Evolutionary conservation across 1,140 invertebrate genomes (phyloP), one percentile per base, ranked within the genome.

Genomic region (Thalassaphorura encarpata): DNA sequence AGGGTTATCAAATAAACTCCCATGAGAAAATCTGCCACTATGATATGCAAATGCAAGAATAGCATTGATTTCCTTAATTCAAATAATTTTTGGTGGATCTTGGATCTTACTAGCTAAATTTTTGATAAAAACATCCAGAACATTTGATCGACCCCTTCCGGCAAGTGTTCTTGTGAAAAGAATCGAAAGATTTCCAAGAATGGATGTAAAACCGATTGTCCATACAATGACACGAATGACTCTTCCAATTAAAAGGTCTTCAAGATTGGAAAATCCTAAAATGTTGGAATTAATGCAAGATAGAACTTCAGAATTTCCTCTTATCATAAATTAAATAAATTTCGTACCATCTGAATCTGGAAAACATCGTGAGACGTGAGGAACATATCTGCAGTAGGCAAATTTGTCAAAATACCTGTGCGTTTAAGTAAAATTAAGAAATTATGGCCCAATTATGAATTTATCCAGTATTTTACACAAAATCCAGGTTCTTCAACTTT

Each of bases 1-100:
- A 89, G 83, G 45, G 81, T 74, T 15, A 84, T 67, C 52, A 89
- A 72, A 69, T 89, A 89, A 42, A 87, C 67, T 1, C 84, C 86
- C 83, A 88, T 87, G 18, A 88, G 68, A 61, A 86, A 74, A 70
- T 89, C 86, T 5, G 85, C 80, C n/a, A 81, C 75, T 78, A 64
- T 21, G 69, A 65, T 28, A 41, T n/a, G 16, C 15, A 19, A 0
- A 23, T 15, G n/a, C 51, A 11, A 41, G 31, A 50, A 16, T 40
- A 11, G 19, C 13, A 39, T 46, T 49, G 19, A n/a, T 19, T 49
- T n/a, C n/a, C n/a, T n/a, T n/a, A n/a, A 46, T 24, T 3, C 21
- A 47, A 19, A 28, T 54, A 6, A 23, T 51, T 29, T 40, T 21
- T 16, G 24, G 26, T 50, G 31, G 3, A 26, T n/a, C 11, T 57